Evolutionary conservation across 2,797 vertebrate species (phyloP).

Genomic region (Ctenopoma multispine): DNA sequence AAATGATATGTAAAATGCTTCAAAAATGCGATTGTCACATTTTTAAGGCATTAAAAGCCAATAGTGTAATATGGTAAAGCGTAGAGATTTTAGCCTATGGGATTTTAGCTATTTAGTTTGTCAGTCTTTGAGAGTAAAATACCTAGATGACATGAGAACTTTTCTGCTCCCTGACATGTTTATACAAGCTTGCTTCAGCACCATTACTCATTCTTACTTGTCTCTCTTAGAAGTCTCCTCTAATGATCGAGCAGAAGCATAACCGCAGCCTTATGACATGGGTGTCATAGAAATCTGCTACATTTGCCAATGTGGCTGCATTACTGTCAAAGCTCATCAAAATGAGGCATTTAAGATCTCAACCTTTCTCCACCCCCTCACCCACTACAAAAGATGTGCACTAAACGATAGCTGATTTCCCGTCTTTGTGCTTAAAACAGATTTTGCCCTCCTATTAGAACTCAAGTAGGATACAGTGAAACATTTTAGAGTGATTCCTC

Average conservation of each 20-base stretch:
- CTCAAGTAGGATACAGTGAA: slow-evolving; percentile 69
- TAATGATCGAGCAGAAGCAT: slow-evolving; percentile 81
- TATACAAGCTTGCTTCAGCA: slow-evolving; percentile 80
- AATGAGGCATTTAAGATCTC: slow-evolving; percentile 75
- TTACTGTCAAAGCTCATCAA: slow-evolving; percentile 84
- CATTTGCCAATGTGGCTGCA: slow-evolving; percentile 80
- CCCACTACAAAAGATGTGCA: slow-evolving; percentile 67
- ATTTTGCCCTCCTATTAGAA: slow-evolving; percentile 62
- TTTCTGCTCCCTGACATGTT: slow-evolving; percentile 81
- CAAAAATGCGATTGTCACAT: slow-evolving; percentile 77
- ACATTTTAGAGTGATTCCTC: slow-evolving; percentile 69
- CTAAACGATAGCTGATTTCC: slow-evolving; percentile 74
- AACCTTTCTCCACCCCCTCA: slow-evolving; percentile 74
- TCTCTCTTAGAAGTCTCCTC: slow-evolving; percentile 80
- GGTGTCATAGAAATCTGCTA: slow-evolving; percentile 81
- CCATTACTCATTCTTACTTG: slow-evolving; percentile 82
- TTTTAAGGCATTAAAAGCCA: slow-evolving; percentile 73
- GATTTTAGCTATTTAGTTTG: slow-evolving; percentile 83
- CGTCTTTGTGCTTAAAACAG: slow-evolving; percentile 72
- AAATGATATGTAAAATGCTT: slow-evolving; percentile 71
- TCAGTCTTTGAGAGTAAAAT: slow-evolving; percentile 80
- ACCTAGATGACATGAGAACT: slow-evolving; percentile 80
- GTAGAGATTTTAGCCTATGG: slow-evolving; percentile 69
- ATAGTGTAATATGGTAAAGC: slow-evolving; percentile 68
- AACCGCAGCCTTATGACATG: slow-evolving; percentile 78